These are phyloP conservation scores for Sylvietta virens DNA, from an alignment of 2,113 vertebrate species.

Conservation along the genomic window DNA sequence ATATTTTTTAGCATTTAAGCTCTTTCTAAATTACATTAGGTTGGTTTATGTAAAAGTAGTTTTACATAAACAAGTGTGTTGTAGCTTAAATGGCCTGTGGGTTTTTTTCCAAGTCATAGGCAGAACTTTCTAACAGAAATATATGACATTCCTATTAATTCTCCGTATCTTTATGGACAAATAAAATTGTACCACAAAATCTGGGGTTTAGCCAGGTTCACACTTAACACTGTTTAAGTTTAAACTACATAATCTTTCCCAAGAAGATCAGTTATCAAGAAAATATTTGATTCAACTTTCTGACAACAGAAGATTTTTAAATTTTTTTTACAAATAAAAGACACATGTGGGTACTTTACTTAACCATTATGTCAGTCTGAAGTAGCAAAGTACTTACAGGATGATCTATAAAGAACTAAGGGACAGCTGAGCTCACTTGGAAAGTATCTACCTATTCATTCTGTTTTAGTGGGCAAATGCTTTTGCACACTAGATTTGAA, in stretches of 20 bases:
- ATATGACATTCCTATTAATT: neutral
- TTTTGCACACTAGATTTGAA: neutral
- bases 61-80: neutral
- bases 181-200: neutral
- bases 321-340: neutral
- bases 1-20: neutral
- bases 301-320: accelerated
- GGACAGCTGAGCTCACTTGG: neutral
- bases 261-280: neutral
- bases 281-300: neutral
- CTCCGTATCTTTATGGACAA: neutral
- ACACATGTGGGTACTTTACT: neutral
- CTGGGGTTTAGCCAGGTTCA: neutral
- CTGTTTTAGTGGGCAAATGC: neutral
- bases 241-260: neutral
- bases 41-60: neutral
- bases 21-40: neutral
- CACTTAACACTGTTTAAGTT: neutral
- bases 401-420: neutral
- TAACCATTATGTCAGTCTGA: neutral
- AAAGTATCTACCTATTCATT: neutral
- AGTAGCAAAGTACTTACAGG: neutral
- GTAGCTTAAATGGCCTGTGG: neutral
- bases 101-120: neutral
- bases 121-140: neutral